Percentiles rank a stretch among this genome's conserved stretches.
These are phyloP conservation scores for Hyles lineata DNA, from an alignment of 2,888 invertebrate genomes.

Conservation along the genomic window DNA sequence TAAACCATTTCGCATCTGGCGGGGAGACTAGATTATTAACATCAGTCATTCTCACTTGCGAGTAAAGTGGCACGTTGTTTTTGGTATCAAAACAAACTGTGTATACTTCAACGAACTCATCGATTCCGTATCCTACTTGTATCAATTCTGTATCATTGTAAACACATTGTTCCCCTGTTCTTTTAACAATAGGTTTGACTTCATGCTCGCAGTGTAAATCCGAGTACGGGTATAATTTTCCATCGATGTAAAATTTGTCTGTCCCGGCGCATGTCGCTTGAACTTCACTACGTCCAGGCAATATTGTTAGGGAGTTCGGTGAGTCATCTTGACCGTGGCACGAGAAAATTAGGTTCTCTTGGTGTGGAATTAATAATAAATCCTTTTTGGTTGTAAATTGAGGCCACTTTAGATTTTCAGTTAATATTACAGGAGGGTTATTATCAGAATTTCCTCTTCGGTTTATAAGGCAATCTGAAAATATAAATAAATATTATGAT, in stretches of 20 bases:
- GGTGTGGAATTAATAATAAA: constrained; percentile 32
- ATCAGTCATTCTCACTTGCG: constrained; percentile 35
- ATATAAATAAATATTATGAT: neutral
- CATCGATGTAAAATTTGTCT: constrained; percentile 38
- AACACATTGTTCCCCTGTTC: constrained; percentile 36
- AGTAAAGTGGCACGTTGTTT: constrained; percentile 40
- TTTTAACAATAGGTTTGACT: constrained; percentile 35
- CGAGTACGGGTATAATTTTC: constrained; percentile 35
- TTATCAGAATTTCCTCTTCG: constrained; percentile 27
- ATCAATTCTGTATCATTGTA: constrained; percentile 41
- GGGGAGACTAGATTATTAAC: constrained; percentile 9
- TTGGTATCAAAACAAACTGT: constrained; percentile 42
- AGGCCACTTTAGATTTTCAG: constrained; percentile 36
- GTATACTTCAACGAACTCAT: constrained; percentile 41
- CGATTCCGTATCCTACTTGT: constrained; percentile 41
- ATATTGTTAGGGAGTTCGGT: constrained; percentile 37
- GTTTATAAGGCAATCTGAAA: constrained; percentile 47
- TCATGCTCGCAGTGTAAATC: constrained; percentile 40
- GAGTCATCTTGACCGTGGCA: constrained; percentile 35
- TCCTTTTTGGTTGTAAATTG: constrained; percentile 30
- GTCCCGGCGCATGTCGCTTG: constrained; percentile 39
- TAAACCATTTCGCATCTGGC: constrained; percentile 32
- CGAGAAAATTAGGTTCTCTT: constrained; percentile 35
- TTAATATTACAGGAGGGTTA: constrained; percentile 41
- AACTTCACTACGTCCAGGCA: constrained; percentile 35